These are phyloP conservation scores for Trematocara marginatum DNA, from an alignment of 2,113 vertebrate species.

Conservation along the genomic window DNA sequence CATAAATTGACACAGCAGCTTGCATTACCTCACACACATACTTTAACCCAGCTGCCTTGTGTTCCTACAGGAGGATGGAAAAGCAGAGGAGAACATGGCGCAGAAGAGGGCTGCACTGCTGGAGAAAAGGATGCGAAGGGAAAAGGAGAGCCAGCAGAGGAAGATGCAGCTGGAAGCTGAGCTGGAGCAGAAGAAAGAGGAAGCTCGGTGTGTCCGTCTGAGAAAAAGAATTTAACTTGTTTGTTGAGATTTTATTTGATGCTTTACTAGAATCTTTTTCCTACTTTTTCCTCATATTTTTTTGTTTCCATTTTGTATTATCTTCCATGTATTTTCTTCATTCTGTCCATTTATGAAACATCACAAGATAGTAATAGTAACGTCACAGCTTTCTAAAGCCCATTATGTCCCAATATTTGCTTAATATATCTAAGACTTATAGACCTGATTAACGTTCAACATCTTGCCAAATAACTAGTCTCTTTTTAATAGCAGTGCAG, in stretches of 20 bases:
- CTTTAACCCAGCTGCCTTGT: not conserved
- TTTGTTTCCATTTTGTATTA: not conserved
- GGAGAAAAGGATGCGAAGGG: constrained; percentile 90
- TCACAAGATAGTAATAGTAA: not conserved
- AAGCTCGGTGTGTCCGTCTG: constrained; percentile 78
- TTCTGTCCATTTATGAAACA: not conserved
- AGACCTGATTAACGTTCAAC: not conserved
- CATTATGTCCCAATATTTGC: not conserved
- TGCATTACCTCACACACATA: not conserved
- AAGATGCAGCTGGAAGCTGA: constrained; percentile 91
- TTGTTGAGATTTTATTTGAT: not conserved
- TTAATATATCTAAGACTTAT: not conserved
- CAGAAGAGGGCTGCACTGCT: constrained; percentile 90
- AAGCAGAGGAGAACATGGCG: constrained; percentile 91
- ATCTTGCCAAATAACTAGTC: not conserved
- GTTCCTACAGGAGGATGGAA: constrained; percentile 83
- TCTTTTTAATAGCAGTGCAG: not conserved
- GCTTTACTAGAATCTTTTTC: not conserved
- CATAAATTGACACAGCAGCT: not conserved
- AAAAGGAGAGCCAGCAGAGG: constrained; percentile 87
- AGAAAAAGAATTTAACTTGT: not conserved
- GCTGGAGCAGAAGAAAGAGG: constrained; percentile 90
- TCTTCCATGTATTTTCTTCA: not conserved
- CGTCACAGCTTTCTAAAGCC: not conserved
- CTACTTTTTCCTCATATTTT: not conserved